phyloP scores from a whole-genome alignment of 2,888 invertebrate species.

The Caprella mutica region DNA sequence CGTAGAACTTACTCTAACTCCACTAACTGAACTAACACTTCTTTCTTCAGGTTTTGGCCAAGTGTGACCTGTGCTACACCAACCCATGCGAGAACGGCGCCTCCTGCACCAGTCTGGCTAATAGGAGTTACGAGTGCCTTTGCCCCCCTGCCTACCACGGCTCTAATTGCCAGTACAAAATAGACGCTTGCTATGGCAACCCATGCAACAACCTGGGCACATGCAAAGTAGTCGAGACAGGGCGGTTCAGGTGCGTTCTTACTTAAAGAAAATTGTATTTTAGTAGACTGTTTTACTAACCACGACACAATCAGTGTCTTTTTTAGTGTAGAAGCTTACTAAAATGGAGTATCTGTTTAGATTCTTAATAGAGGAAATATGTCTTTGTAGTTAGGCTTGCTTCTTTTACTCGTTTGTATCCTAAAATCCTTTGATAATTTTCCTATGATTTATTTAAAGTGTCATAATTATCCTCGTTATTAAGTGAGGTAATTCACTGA shows the following conservation, averaged over 20 bases:
- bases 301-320: neutral
- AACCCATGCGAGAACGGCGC: slow-evolving; percentile 86
- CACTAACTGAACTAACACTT: too few species aligned
- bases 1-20: too few species aligned
- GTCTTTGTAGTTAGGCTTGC: too few species aligned
- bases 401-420: too few species aligned
- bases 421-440: too few species aligned
- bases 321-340: neutral
- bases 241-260: slow-evolving; percentile 65
- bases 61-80: slow-evolving; percentile 91
- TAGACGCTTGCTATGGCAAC: slow-evolving; percentile 97
- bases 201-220: slow-evolving; percentile 84
- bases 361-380: too few species aligned
- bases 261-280: too few species aligned
- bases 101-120: slow-evolving; percentile 59
- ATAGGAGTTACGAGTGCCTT: slow-evolving; percentile 60
- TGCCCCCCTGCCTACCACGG: slow-evolving; percentile 95
- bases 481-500: too few species aligned
- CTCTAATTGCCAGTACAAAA: slow-evolving; percentile 81
- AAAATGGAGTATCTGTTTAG: neutral
- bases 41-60: slow-evolving; percentile 78
- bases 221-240: slow-evolving; percentile 87
- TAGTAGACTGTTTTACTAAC: neutral
- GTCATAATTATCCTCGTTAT: too few species aligned
- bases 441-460: too few species aligned